phyloP scores from a whole-genome alignment of 1,140 invertebrate genomes.

The Eumeta japonica region DNA sequence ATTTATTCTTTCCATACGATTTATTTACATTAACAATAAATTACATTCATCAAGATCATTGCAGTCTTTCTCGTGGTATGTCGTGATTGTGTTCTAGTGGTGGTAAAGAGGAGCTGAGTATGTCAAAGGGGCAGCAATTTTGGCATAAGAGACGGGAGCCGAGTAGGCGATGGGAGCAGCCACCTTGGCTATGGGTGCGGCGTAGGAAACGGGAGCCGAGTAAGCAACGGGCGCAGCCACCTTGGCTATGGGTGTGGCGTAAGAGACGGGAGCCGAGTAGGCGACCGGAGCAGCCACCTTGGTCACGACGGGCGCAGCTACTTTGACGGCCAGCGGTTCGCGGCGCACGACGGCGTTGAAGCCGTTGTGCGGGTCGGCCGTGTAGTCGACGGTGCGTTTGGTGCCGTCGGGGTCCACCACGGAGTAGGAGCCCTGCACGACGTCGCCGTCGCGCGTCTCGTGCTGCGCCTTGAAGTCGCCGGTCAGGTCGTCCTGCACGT shows the following conservation, averaged over 20 bases:
- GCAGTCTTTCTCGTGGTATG: too few species aligned
- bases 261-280: conserved; percentile 22
- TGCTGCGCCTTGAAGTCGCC: conserved; percentile 68
- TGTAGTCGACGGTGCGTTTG: conserved; percentile 67
- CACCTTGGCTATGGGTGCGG: conserved; percentile 27
- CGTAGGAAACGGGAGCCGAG: conserved; percentile 58
- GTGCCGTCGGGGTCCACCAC: conserved; percentile 67
- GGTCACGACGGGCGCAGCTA: too few species aligned
- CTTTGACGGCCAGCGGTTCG: conserved; percentile 30
- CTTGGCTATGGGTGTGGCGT: conserved; percentile 28
- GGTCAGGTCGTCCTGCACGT: conserved; percentile 64
- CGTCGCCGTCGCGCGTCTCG: conserved; percentile 62
- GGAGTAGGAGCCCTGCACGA: conserved; percentile 64
- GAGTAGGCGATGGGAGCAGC: conserved; percentile 26
- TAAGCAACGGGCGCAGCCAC: conserved; percentile 20
- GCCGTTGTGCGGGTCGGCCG: conserved; percentile 57
- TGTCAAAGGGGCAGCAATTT: conserved; percentile 15
- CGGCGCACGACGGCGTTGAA: conserved; percentile 58
- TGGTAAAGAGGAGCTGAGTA: conserved; percentile 13
- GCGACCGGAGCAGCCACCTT: conserved; percentile 18
- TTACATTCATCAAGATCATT: too few species aligned
- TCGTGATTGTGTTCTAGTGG: too few species aligned
- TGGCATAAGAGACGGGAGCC: conserved; percentile 18
- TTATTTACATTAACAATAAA: too few species aligned
- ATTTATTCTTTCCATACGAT: too few species aligned